Evolutionary conservation across 2,797 vertebrate species (phyloP).

Genomic region (Uromys caudimaculatus): DNA sequence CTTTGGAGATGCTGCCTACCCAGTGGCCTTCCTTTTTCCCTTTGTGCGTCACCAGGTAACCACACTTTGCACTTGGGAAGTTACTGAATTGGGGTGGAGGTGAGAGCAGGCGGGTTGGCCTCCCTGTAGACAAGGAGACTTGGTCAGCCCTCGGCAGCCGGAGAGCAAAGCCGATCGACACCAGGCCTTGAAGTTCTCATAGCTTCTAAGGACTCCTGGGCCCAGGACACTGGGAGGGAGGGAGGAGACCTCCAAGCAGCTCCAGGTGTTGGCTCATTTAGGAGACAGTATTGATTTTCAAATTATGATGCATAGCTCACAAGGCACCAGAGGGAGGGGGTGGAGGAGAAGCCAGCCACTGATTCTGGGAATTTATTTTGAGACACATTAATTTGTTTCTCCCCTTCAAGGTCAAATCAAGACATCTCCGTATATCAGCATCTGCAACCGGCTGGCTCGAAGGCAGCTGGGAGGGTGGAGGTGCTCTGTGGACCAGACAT

Average conservation of each 20-base stretch:
- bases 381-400: constrained; percentile 79
- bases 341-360: constrained; percentile 43
- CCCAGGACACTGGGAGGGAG: not conserved
- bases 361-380: constrained; percentile 75
- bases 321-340: not conserved
- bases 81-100: not conserved
- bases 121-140: not conserved
- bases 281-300: constrained; percentile 64
- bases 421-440: constrained; percentile 67
- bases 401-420: constrained; percentile 81
- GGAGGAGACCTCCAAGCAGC: not conserved
- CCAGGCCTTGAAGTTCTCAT: not conserved
- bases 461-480: not conserved
- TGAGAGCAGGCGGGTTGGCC: fast-evolving
- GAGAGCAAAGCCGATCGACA: not conserved
- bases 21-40: not conserved
- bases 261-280: constrained; percentile 19
- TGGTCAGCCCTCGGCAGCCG: not conserved
- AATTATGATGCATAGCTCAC: constrained; percentile 55
- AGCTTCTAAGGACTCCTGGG: not conserved
- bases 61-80: not conserved
- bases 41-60: not conserved
- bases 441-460: not conserved
- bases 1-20: not conserved
- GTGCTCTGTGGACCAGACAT: not conserved